phyloP scores from a whole-genome alignment of 2,113 vertebrate genomes.

The Bothrops jararaca region DNA sequence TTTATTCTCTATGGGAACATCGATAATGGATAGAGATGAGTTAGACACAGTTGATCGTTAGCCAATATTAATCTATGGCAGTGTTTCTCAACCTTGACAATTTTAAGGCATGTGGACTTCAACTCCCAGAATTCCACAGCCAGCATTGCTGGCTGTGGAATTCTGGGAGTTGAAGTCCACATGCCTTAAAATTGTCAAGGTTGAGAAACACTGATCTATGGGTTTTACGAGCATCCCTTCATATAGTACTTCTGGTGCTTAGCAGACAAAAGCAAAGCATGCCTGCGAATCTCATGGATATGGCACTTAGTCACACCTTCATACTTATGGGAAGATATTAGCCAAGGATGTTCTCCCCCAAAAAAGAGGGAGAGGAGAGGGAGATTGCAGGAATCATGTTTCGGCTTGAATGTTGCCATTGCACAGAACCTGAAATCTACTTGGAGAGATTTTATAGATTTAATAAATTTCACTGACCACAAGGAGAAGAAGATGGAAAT shows the following conservation, averaged over 20 bases:
- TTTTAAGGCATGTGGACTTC: too few species aligned
- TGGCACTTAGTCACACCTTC: neutral
- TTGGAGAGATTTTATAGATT: neutral
- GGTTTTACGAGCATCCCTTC: neutral
- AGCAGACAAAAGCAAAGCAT: neutral
- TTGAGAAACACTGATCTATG: too few species aligned
- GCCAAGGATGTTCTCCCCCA: neutral
- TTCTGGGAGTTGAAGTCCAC: too few species aligned
- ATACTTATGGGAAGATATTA: neutral
- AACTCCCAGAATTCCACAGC: too few species aligned
- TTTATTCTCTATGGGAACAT: neutral
- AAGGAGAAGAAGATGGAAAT: neutral
- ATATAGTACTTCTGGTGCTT: neutral
- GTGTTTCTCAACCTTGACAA: too few species aligned
- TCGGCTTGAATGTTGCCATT: constrained; percentile 1
- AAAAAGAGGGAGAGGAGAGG: neutral
- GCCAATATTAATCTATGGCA: neutral
- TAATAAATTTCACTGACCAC: neutral
- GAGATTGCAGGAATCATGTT: neutral
- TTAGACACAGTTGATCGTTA: neutral
- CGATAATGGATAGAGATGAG: neutral
- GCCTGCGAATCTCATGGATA: neutral
- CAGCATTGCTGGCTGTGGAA: too few species aligned
- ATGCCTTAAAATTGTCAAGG: too few species aligned
- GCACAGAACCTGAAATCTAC: neutral